Percentiles rank a stretch among this genome's conserved stretches.
Conservation (phyloP, 2,888 invertebrate genomes). For the Brachypterus glaber region DNA sequence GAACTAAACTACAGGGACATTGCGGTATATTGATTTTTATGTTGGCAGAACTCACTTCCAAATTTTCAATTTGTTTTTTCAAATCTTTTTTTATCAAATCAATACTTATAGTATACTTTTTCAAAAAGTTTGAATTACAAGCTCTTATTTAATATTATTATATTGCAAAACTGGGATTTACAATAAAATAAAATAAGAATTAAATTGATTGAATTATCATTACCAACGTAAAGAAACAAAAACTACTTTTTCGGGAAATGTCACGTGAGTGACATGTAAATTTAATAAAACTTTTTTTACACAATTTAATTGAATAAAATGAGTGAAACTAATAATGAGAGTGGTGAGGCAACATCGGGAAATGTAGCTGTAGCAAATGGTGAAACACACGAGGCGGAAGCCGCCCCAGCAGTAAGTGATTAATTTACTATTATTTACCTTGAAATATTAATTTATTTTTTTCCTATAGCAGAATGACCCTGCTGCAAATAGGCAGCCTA, state of each 20-base stretch:
- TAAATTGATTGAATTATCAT: too few relatives aligned
- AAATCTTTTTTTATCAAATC: too few relatives aligned
- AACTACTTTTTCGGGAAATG: too few relatives aligned
- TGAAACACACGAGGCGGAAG: constrained; percentile 1
- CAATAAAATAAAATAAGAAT: too few relatives aligned
- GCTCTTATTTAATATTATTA: too few relatives aligned
- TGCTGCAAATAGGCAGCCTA: constrained; percentile 44
- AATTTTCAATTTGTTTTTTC: background rate
- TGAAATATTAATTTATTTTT: background rate
- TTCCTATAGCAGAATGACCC: constrained; percentile 19
- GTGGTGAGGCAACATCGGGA: constrained; percentile 11
- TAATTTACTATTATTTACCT: background rate
- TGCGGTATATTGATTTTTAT: constrained; percentile 4
- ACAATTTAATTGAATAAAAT: constrained; percentile 14
- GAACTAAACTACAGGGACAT: constrained; percentile 1
- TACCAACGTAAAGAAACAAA: too few relatives aligned
- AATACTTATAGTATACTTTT: too few relatives aligned
- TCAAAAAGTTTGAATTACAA: too few relatives aligned
- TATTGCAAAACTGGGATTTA: too few relatives aligned
- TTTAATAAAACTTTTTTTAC: constrained; percentile 7
- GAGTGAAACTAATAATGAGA: constrained; percentile 16
- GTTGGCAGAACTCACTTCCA: constrained; percentile 5
- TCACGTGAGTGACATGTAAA: constrained; percentile 12
- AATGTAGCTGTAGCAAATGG: constrained; percentile 11
- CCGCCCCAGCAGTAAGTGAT: background rate